Base-by-base conservation (phyloP, 2,888 invertebrate species). In the Keiferia lycopersicella region DNA sequence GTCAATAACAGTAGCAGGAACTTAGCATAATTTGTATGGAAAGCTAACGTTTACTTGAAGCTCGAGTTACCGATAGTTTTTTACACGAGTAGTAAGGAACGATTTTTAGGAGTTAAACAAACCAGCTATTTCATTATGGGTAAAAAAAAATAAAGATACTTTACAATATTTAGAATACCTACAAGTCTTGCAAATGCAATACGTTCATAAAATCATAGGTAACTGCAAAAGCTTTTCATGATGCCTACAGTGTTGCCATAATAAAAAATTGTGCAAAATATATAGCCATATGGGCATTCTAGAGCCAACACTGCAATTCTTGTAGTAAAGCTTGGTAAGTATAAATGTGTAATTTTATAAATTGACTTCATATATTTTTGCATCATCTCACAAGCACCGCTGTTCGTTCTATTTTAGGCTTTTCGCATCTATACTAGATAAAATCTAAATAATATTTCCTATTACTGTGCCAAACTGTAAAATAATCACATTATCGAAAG, bases 391-490 rank as follows among this genome's bases (percentile, higher is more conserved):
- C 82, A 78, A 69, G 86, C 90, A 88, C 86, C 82, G 84, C 84
- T 81, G 83, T 87, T 84, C 80, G 84, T 86, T 88, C 89, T 89
- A 88, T 89, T 88, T 83, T 90, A 89, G 88, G 84, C 85, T 84
- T 88, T 84, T 83, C 79, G 68, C 69, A 64, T 38, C 16, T 26
- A 67, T 69, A 57, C 14, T 38, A 67, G 68, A 67, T 70, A 75
- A 71, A 70, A 69, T 72, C 6, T 26, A 26, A 26, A 26, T 26
- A 76, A 79, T 79, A 79, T 77, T 81, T 82, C 84, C 83, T 84
- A 84, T 73, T 73, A 82, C 84, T 88, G 90, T 90, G 90, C 90
- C 90, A 90, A 89, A 88, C 82, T 67, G 62, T 62, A 74, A 73
- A 72, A n/a, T 68, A 66, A 67, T 69, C 74, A 74, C 69, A 66